Base-by-base conservation (phyloP, 92 coral and sea anemone species). In the Umimayanthus chanpuru region DNA sequence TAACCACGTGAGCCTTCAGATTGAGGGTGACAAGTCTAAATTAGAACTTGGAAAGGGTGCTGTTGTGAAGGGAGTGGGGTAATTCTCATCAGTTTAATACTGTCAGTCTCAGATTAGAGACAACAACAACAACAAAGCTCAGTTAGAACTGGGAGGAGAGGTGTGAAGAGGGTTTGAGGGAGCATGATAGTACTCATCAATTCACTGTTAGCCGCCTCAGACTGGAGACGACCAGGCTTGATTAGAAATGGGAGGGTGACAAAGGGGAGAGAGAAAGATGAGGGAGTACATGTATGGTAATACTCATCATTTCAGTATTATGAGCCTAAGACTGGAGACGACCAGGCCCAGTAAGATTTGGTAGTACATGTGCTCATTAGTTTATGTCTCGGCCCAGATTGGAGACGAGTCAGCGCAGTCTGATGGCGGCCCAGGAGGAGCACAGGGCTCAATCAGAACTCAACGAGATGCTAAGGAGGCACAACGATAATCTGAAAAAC, bases 381-480 rank as follows among this genome's bases (percentile, higher is more conserved):
- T 38, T 26, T 49, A 2, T 56, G 71, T 68, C 6, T 70, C 39
- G 28, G 30, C 32, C 3, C 80, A 97, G 99, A 83, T 88, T 95
- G 70, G 98, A 97, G 86, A 97, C 98, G 7, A 90, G 93, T 70
- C 95, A 95, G 76, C 91, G 98, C 14, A 92, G 97, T 72, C 90
- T 97, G 20, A 91, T 89, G 94, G 98, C 99, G 11, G 98, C 99
- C 9, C 98, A 97, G 83, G 97, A 97, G 66, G 99, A 97, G 61
- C 94, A 94, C 85, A 94, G 91, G 67, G 95, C 99, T 30, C 85
- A 94, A 85, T 91, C 97, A 26, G 99, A 97, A 73, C 92, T 97
- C 55, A 95, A 93, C 85, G 99, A 95, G 80, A 97, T 97, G 99
- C 89, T 95, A 10, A 88, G 97, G 85, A 91, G 99, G 15, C 99